phyloP scores from a whole-genome alignment of 1,140 invertebrate species.

The Apocrypta bakeri region DNA sequence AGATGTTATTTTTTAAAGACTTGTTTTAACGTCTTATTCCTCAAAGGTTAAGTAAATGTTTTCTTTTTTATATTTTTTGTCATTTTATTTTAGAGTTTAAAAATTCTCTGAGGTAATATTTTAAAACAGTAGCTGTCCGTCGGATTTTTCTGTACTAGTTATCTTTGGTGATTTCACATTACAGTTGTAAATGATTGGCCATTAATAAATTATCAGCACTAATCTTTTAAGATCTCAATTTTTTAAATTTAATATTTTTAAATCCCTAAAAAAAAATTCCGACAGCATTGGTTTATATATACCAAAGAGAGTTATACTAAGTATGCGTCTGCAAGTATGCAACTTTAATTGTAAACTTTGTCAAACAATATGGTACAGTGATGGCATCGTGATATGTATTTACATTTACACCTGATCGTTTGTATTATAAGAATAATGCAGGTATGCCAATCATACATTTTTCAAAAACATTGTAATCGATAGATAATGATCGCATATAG shows the following conservation, averaged over 20 bases:
- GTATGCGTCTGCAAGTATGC: background rate
- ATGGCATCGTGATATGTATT: conserved; percentile 43
- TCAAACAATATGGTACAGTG: conserved; percentile 39
- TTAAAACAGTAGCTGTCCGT: conserved; percentile 39
- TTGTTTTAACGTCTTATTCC: conserved; percentile 28
- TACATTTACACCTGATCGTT: conserved; percentile 44
- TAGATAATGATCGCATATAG: conserved; percentile 43
- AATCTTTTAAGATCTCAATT: conserved; percentile 14
- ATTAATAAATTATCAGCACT: background rate
- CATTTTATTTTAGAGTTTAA: conserved; percentile 38
- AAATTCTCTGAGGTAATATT: conserved; percentile 39
- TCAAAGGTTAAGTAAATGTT: conserved; percentile 30
- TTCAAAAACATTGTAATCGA: conserved; percentile 33
- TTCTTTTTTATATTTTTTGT: conserved; percentile 39
- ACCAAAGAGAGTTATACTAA: conserved; percentile 38
- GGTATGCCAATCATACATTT: conserved; percentile 8
- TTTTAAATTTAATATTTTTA: conserved; percentile 35
- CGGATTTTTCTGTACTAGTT: background rate
- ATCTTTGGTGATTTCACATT: conserved; percentile 1
- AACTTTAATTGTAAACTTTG: conserved; percentile 43
- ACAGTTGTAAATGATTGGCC: background rate
- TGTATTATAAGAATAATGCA: conserved; percentile 43
- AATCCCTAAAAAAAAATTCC: background rate
- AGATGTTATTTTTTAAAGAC: conserved; percentile 41
- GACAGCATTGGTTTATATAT: conserved; percentile 40